Evolutionary conservation across 1,140 invertebrate species (phyloP), one percentile per base, ranked within the genome.

Genomic region (Hesperophylax magnus): DNA sequence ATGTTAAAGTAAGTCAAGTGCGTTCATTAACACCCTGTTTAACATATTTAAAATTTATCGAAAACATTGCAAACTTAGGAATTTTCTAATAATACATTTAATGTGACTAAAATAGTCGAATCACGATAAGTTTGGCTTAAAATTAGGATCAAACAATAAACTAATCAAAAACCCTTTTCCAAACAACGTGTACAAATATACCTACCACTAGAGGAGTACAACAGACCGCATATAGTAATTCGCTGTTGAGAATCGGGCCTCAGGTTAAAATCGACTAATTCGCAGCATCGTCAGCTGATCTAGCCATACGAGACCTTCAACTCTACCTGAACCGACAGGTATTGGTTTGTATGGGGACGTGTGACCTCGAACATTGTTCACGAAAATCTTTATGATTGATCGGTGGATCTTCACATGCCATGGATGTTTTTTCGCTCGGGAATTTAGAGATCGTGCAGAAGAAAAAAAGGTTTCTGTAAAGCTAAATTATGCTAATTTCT

Each of bases 401-500:
- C 22, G 63, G 63, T 67, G 63, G 63, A 67, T 67, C 63, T 67
- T 67, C 63, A 27, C 22, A 24, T 61, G 20, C 58, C 27, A 31
- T 22, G 22, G 14, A 31, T n/a, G 17, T 34, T 67, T 67, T 34
- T 67, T n/a, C 15, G 31, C 17, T 67, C 58, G 58, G n/a, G 17
- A n/a, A 61, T 67, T 18, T n/a, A 31, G 22, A 22, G 27, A 22
- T 67, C 63, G 63, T 67, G 27, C 63, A 7, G 27, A 67, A 27
- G 22, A 67, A 14, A 58, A 58, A n/a, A 58, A 15, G 1, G 31
- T 67, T 67, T 67, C 24, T 61, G 63, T 67, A 11, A 31, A 31
- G 63, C 27, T 67, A 67, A 67, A 67, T 67, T 67, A 67, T 67
- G 27, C 20, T 34, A 67, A 31, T 67, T 67, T 67, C 24, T 67